These are phyloP conservation scores for Clinocottus analis DNA, from an alignment of 2,113 vertebrate genomes.

Conservation along the genomic window DNA sequence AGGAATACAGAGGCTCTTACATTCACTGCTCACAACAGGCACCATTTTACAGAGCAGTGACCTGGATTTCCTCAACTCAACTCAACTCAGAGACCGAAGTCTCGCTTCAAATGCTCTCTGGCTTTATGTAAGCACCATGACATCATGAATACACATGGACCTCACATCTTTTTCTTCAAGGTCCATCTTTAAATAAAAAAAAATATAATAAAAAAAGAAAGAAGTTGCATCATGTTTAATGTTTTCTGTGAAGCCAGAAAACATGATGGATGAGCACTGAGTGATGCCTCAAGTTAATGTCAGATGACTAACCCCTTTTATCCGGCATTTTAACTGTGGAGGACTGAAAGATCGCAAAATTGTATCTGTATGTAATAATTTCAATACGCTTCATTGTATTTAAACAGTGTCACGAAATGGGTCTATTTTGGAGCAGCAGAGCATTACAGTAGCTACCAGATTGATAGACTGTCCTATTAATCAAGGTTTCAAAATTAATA, in stretches of 20 bases:
- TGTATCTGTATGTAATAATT: constrained; percentile 6
- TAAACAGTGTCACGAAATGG: constrained; percentile 26
- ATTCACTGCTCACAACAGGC: constrained; percentile 64
- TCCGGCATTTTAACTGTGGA: neutral
- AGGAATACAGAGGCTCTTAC: constrained; percentile 53
- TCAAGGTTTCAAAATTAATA: constrained; percentile 51
- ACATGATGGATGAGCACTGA: neutral
- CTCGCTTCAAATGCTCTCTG: constrained; percentile 64
- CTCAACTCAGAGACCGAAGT: constrained; percentile 46
- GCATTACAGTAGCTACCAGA: neutral
- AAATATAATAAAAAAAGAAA: neutral
- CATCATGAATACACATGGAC: constrained; percentile 41
- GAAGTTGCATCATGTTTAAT: neutral
- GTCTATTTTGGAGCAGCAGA: constrained; percentile 8
- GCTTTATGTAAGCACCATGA: constrained; percentile 65
- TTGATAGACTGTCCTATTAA: constrained; percentile 24
- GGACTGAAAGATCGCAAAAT: neutral
- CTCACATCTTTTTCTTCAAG: neutral
- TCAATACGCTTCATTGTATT: constrained; percentile 39
- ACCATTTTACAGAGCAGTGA: constrained; percentile 72
- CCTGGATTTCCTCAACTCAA: constrained; percentile 73
- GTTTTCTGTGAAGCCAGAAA: constrained; percentile 10
- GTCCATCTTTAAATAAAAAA: neutral
- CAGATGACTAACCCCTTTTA: constrained; percentile 41
- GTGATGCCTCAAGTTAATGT: constrained; percentile 35